Evolutionary conservation across 2,888 invertebrate species (phyloP), one percentile per base, ranked within the genome.

Genomic region (Clitarchus hookeri): DNA sequence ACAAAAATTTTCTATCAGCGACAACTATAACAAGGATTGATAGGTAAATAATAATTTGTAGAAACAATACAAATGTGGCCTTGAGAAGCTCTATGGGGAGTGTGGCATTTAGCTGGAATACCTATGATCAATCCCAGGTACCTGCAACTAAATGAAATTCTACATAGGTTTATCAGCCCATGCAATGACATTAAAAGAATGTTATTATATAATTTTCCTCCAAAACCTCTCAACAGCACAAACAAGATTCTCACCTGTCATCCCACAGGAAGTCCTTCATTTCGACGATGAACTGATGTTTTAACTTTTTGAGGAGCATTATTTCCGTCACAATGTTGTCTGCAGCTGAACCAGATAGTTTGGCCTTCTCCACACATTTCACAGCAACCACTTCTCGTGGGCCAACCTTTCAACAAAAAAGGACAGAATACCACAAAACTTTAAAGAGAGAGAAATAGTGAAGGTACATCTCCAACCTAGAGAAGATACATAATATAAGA

Each of bases 291-390:
- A 97, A 94, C 1, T 95, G 95, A 91, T 97, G 97, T 27, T 95
- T 94, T 0, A 98, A 92, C 0, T 94, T 94, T 90, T 97, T 97
- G 88, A 98, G 91, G 27, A 97, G 92, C 65, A 94, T 93, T 77
- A 98, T 98, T 93, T 98, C 98, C 0, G 95, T 95, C 84, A 97
- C 93, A 27, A 98, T 92, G 91, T 96, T 96, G 90, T 97, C 96
- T 12, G 95, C 94, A 0, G 97, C 95, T 0, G 94, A 92, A 86
- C 94, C 94, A 0, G 95, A 96, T 80, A 97, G 92, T 9, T 94
- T 93, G 0, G 93, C 93, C 90, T 95, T 96, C 90, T 95, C 94
- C 83, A 97, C 95, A 90, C 96, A 96, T 92, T 98, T 98, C 84
- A 98, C 94, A 0, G 97, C 98, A 84, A 96, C 95, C 83, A 94